These are phyloP conservation scores for Drosophila athabasca DNA, from an alignment of 1,140 invertebrate genomes.

Conservation along the genomic window DNA sequence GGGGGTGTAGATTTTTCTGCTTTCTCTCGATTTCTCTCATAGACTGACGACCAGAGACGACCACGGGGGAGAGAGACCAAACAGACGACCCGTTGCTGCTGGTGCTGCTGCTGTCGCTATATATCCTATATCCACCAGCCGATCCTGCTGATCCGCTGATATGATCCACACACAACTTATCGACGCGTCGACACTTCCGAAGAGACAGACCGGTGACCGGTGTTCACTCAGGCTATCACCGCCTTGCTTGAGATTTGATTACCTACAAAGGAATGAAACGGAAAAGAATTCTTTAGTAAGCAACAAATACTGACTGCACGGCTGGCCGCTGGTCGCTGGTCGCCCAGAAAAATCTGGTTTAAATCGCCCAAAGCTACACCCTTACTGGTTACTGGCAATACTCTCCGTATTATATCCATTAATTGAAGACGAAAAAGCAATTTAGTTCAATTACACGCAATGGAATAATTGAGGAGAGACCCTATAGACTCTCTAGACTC, in stretches of 20 bases:
- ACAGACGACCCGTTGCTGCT: slow-evolving; percentile 1
- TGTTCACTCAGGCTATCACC: slow-evolving; percentile 57
- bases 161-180: slow-evolving; percentile 38
- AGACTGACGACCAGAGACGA: slow-evolving; percentile 21
- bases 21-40: slow-evolving; percentile 13
- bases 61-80: background rate
- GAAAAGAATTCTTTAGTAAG: slow-evolving; percentile 2
- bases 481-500: slow-evolving; percentile 8
- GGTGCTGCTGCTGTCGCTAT: slow-evolving; percentile 10
- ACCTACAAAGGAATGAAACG: slow-evolving; percentile 36
- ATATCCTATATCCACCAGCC: slow-evolving; percentile 27
- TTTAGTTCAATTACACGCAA: slow-evolving; percentile 63
- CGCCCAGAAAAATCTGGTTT: slow-evolving; percentile 21
- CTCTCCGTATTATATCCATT: slow-evolving; percentile 30
- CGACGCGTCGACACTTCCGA: slow-evolving; percentile 44
- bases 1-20: too few species aligned
- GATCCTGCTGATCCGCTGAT: slow-evolving; percentile 40
- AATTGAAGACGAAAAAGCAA: slow-evolving; percentile 34
- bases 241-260: slow-evolving; percentile 60
- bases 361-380: slow-evolving; percentile 4
- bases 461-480: slow-evolving; percentile 35
- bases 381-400: too few species aligned
- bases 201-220: slow-evolving; percentile 30
- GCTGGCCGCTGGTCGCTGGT: too few species aligned
- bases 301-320: too few species aligned